Base-by-base conservation (phyloP, 2,113 vertebrate species). In the Addax nasomaculatus region DNA sequence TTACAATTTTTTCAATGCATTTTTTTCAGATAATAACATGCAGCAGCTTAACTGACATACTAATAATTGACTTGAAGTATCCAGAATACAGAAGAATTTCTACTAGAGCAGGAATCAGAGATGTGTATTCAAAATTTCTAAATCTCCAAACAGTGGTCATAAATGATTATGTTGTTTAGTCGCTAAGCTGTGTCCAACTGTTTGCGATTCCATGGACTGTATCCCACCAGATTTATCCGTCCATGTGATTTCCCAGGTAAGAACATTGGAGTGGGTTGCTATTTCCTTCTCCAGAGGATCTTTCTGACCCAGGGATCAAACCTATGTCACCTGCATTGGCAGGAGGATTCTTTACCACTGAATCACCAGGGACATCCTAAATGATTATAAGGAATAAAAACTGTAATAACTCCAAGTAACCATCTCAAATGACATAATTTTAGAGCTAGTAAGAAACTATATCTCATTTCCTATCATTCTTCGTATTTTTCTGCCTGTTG, bases 291-390 rank as follows among this genome's bases (percentile, higher is more conserved):
- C 67, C 67, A 73, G 36, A 23, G 67, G 36, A 73, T 23, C 36
- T 23, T 70, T 70, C 19, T 36, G n/a, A 70, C 1, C 19, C 67
- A 73, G 10, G 19, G n/a, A 73, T 6, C 0, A 0, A 39, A 73
- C n/a, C 64, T 39, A 73, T 39, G 36, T 6, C 10, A 39, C 19
- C 5, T 39, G 67, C 19, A 23, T 3, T 39, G 19, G n/a, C 67
- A 73, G 67, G 10, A 73, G 67, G n/a, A 39, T 73, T 39, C 36
- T 73, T 39, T 73, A 73, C 67, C n/a, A 39, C 19, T 73, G 36
- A 70, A 12, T 73, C 67, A 39, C 10, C 10, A 73, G 67, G 21
- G 19, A 73, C 1, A 0, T 12, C 67, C 19, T 73, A 73, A 39
- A 73, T 23, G 67, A 39, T 6, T 73, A 39, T 6, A 21, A 85